Percentiles rank a stretch among this genome's conserved stretches.
phyloP scores from a whole-genome alignment of 2,113 vertebrate species.

The Pavo muticus region DNA sequence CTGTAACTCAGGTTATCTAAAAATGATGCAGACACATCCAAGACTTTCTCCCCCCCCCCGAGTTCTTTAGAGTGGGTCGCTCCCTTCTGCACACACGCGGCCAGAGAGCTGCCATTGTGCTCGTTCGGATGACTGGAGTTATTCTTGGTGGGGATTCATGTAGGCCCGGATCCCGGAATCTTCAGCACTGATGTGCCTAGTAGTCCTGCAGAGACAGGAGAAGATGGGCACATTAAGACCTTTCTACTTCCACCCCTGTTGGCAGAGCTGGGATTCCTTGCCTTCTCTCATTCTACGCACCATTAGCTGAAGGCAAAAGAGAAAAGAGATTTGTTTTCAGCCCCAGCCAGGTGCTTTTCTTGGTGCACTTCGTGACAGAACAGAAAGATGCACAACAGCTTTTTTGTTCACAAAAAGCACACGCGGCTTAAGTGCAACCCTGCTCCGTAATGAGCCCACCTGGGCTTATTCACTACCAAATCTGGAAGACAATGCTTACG shows the following conservation, averaged over 20 bases:
- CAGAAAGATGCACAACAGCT: background rate
- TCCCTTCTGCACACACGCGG: conserved; percentile 61
- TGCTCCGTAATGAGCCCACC: background rate
- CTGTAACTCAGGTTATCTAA: conserved; percentile 46
- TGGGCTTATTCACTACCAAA: background rate
- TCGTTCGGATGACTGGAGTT: conserved; percentile 18
- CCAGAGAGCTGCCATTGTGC: conserved; percentile 57
- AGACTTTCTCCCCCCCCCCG: conserved; percentile 33
- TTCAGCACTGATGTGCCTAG: conserved; percentile 72
- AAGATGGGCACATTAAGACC: background rate
- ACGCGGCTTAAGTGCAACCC: background rate
- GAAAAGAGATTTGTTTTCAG: background rate
- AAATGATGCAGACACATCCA: conserved; percentile 52
- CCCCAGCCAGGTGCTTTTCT: conserved; percentile 3
- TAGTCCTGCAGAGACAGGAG: conserved; percentile 77
- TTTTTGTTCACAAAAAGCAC: background rate
- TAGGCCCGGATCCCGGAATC: conserved; percentile 68
- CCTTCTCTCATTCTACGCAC: background rate
- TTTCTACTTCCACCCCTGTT: background rate
- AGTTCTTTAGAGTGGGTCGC: conserved; percentile 38
- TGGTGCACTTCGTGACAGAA: background rate
- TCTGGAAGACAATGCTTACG: background rate
- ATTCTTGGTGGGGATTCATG: conserved; percentile 56
- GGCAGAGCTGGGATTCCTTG: background rate
- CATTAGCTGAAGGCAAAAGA: background rate